phyloP scores from a whole-genome alignment of 2,888 invertebrate genomes.

The Nomada flava region DNA sequence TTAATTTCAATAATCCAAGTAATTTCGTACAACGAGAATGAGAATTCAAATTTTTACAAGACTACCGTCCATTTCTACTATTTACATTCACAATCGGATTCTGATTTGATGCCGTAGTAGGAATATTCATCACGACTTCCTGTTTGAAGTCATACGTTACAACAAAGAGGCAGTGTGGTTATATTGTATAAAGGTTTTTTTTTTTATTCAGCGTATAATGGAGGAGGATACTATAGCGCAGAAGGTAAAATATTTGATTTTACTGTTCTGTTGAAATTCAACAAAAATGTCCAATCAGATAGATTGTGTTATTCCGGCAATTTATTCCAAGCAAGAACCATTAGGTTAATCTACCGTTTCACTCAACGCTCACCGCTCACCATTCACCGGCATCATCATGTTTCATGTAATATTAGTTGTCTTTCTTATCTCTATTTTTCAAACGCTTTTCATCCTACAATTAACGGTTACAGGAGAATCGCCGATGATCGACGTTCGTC shows the following conservation, averaged over 20 bases:
- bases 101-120: conserved; percentile 64
- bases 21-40: neutral
- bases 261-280: neutral
- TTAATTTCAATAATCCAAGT: neutral
- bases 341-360: conserved; percentile 44
- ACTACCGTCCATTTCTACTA: neutral
- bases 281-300: neutral
- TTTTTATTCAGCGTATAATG: conserved; percentile 76
- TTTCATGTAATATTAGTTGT: neutral
- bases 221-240: conserved; percentile 76
- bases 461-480: neutral
- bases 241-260: conserved; percentile 71
- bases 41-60: neutral
- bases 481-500: neutral
- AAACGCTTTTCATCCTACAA: neutral
- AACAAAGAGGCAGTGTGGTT: conserved; percentile 75
- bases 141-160: conserved; percentile 80
- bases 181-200: conserved; percentile 75
- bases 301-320: neutral
- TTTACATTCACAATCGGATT: conserved; percentile 37
- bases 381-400: conserved; percentile 32
- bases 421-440: neutral
- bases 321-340: conserved; percentile 17
- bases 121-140: conserved; percentile 70
- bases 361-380: conserved; percentile 10